Base-by-base conservation (phyloP, 2,888 invertebrate species). In the Amphipyra tragopoginis region DNA sequence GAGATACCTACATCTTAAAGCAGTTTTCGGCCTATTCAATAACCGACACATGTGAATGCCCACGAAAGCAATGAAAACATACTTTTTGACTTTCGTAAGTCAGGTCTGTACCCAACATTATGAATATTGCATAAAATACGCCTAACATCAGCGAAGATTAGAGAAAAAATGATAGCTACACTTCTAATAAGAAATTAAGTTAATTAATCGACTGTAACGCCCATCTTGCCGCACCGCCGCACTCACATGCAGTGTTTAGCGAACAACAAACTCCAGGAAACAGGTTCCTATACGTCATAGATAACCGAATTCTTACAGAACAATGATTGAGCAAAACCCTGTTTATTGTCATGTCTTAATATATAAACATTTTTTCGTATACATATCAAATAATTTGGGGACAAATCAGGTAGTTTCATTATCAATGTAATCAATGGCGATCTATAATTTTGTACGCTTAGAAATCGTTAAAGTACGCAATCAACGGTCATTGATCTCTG, bases 341-440 rank as follows among this genome's bases (percentile, higher is more conserved):
- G 77, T 75, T 76, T 65, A 71, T 65, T 71, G 70, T 78, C 71
- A 70, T 68, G 67, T 69, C 56, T 63, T 75, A 57, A 65, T 61
- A 58, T 63, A 52, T 68, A 65, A 80, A 80, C 80, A 86, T 87
- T 88, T 81, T 89, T 88, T 88, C 85, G 81, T 87, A 87, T 88
- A 93, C 93, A 93, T 93, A 93, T 93, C 93, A 92, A 86, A 84
- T 84, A 72, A 83, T 84, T 86, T 83, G 78, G 80, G 78, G 82
- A 82, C 82, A 84, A 83, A 79, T 80, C 78, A 73, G 58, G 60
- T 77, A 78, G 75, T 73, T 80, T 81, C 75, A 77, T 80, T 65
- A 69, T 62, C 47, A 73, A 77, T 77, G 73, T 76, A 78, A 76
- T 75, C 70, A 65, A 69, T 64, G 63, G 68, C 71, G 72, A 56